phyloP scores from a whole-genome alignment of 1,140 invertebrate genomes.

The Diploscapter pachys region DNA sequence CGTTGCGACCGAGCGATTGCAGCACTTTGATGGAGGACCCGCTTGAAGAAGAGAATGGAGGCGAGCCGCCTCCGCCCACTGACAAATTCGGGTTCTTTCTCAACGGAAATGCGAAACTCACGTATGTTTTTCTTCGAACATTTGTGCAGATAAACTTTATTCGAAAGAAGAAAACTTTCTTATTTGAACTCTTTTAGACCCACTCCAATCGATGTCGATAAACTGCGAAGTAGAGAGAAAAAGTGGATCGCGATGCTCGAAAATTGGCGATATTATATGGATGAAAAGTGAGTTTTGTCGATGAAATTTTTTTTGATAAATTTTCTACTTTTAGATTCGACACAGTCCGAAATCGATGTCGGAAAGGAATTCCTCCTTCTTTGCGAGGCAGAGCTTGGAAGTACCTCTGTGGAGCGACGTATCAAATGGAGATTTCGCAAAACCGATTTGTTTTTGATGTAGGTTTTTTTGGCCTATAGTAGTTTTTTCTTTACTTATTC shows the following conservation, averaged over 20 bases:
- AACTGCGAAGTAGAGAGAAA: constrained; percentile 75
- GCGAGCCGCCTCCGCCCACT: not conserved
- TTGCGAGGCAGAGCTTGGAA: constrained; percentile 84
- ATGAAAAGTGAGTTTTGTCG: constrained; percentile 22
- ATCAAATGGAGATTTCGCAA: constrained; percentile 59
- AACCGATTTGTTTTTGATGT: constrained; percentile 61
- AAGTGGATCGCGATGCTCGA: constrained; percentile 95
- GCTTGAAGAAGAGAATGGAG: not conserved
- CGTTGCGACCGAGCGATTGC: not conserved
- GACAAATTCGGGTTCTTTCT: constrained; percentile 14
- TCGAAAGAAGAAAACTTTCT: too few relatives aligned
- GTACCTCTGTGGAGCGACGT: constrained; percentile 83
- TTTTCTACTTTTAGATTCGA: constrained; percentile 75
- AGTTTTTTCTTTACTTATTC: too few relatives aligned
- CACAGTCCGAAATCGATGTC: constrained; percentile 74
- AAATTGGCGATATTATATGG: constrained; percentile 88
- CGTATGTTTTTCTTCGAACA: not conserved
- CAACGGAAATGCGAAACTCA: constrained; percentile 4
- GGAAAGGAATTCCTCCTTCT: constrained; percentile 84
- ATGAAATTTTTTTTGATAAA: too few relatives aligned
- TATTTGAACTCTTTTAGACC: not conserved
- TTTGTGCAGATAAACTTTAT: not conserved
- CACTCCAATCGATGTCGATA: constrained; percentile 20
- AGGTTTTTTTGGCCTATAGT: too few relatives aligned
- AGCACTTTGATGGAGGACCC: constrained; percentile 3